Evolutionary conservation across 2,888 invertebrate species (phyloP), one percentile per base, ranked within the genome.

Genomic region (Crematogaster levior): DNA sequence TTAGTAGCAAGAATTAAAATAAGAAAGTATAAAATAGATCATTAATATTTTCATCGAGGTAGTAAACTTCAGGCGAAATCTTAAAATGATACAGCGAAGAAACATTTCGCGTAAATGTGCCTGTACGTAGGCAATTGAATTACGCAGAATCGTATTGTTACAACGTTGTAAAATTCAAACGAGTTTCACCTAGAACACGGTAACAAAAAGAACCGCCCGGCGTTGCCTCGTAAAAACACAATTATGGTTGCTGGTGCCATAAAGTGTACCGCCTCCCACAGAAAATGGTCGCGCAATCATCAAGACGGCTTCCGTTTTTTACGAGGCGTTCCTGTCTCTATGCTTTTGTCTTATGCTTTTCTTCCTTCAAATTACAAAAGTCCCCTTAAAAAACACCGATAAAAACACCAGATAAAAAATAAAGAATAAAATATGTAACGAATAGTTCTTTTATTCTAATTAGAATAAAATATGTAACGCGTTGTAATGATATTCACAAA

Each of bases 171-270:
- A 83, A 74, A 83, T 84, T 86, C 70, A 81, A 82, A 70, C 24
- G 27, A 51, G 75, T 81, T 75, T 56, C 58, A 73, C 58, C 27
- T 12, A 12, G 37, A 12, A 24, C 3, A 30, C 3, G 21, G n/a
- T 34, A 30, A 63, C 18, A 72, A 73, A 80, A 80, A 88, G 51
- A 85, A 37, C 24, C 34, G 53, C 30, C 40, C 53, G 65, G 68
- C 80, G 66, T 83, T 58, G 72, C 66, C 74, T 84, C 83, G 81
- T 83, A 86, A 86, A 89, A 88, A 68, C 46, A n/a, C 9, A n/a
- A 72, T 87, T 74, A 65, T 37, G 15, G 48, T 37, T 43, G 21
- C 30, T 34, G 51, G n/a, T 30, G 70, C 46, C 46, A 37, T 61
- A 70, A 84, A 86, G 15, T 70, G 24, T 81, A 84, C 63, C n/a